Percentiles rank a stretch among this genome's conserved stretches.
These are phyloP conservation scores for Nyctibius grandis DNA, from an alignment of 2,797 vertebrate genomes.

Conservation along the genomic window DNA sequence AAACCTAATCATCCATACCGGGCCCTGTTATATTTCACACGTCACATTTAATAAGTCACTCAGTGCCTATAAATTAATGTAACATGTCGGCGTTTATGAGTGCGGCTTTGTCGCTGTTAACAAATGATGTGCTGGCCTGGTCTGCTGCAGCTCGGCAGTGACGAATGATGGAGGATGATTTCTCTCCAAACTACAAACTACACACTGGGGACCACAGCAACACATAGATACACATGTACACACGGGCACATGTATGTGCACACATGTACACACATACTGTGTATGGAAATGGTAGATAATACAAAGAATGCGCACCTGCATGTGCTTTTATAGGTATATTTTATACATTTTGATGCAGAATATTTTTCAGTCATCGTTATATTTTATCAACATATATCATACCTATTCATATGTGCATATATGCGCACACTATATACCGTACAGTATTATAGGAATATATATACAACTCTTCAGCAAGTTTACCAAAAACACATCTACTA, in stretches of 20 bases:
- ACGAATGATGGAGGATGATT: conserved; percentile 77
- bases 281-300: background rate
- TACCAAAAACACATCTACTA: background rate
- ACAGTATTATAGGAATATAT: background rate
- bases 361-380: background rate
- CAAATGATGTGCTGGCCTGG: conserved; percentile 80
- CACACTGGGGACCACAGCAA: conserved; percentile 46
- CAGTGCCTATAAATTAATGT: conserved; percentile 86
- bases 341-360: background rate
- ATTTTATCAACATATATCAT: background rate
- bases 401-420: background rate
- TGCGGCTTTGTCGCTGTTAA: conserved; percentile 79
- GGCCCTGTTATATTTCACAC: conserved; percentile 83
- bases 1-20: conserved; percentile 84
- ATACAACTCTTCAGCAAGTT: background rate
- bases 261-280: fast-evolving
- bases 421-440: background rate
- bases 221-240: background rate
- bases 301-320: background rate
- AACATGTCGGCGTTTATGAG: conserved; percentile 84
- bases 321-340: background rate
- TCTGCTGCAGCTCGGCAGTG: conserved; percentile 74
- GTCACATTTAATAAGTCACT: conserved; percentile 88
- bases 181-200: conserved; percentile 73
- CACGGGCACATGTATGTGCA: background rate